These are phyloP conservation scores for Astropecten irregularis DNA, from an alignment of 53 echinoderm and acorn worm species.

Conservation along the genomic window DNA sequence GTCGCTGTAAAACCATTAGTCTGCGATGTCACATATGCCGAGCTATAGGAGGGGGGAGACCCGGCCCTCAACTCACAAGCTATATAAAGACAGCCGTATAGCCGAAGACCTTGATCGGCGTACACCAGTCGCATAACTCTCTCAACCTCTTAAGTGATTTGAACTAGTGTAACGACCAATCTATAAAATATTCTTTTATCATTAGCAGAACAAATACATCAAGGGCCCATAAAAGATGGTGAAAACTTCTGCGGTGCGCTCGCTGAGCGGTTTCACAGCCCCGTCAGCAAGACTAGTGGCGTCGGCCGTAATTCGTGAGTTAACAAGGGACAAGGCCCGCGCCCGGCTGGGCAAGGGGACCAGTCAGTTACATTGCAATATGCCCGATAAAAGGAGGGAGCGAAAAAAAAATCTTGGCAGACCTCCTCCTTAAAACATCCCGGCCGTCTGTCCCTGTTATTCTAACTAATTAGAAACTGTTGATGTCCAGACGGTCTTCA, in stretches of 20 bases:
- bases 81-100: no score
- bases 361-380: neutral
- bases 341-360: constrained; percentile 22
- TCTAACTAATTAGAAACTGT: constrained; percentile 74
- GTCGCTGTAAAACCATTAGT: no score
- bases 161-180: constrained; percentile 54
- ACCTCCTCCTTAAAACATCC: constrained; percentile 4
- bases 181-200: constrained; percentile 59
- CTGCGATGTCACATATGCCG: no score
- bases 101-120: constrained; percentile 2
- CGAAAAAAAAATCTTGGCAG: constrained; percentile 6
- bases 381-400: no score
- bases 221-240: constrained; percentile 58
- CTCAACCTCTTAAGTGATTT: constrained; percentile 28
- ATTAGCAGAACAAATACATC: constrained; percentile 59
- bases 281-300: constrained; percentile 54
- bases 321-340: constrained; percentile 67
- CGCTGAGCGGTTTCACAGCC: constrained; percentile 64
- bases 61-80: no score
- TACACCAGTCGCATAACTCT: constrained; percentile 25
- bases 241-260: constrained; percentile 22
- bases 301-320: constrained; percentile 69
- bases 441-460: constrained; percentile 66
- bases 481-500: constrained; percentile 58
- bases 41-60: no score